A percentile compares a stretch with the other conserved stretches of the same genome.
These are phyloP conservation scores for Brachyalestes nurse DNA, from an alignment of 2,797 vertebrate species.

Conservation along the genomic window DNA sequence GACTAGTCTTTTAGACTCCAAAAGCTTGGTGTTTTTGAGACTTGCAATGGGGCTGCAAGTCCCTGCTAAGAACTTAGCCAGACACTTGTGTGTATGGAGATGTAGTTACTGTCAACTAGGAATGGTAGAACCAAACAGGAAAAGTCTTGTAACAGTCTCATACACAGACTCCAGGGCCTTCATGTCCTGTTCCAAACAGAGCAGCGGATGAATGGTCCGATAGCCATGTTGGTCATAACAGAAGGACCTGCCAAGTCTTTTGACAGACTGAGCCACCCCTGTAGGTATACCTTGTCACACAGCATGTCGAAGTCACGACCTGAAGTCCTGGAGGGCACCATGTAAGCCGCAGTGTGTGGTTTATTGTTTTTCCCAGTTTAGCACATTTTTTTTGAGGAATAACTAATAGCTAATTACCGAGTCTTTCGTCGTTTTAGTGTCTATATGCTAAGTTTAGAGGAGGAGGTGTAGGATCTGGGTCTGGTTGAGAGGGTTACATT, in stretches of 20 bases:
- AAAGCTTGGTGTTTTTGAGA: no score
- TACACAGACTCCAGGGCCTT: neutral
- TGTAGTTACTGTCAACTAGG: neutral
- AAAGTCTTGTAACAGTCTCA: no score
- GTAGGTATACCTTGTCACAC: neutral
- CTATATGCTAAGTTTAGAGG: neutral
- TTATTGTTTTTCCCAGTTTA: neutral
- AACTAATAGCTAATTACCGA: neutral
- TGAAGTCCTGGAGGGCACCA: neutral
- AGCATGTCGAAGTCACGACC: neutral
- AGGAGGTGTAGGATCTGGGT: neutral
- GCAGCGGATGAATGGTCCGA: neutral
- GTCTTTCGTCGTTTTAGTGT: neutral
- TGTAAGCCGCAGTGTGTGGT: neutral
- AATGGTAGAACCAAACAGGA: neutral
- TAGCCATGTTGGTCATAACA: constrained; percentile 2
- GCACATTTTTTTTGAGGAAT: no score
- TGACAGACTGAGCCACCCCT: neutral
- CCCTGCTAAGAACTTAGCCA: no score
- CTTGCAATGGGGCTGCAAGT: no score
- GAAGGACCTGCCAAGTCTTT: constrained; percentile 6
- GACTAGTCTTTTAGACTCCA: no score
- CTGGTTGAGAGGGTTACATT: no score
- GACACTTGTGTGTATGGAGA: no score
- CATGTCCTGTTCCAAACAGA: neutral